Base-by-base conservation (phyloP, 1,140 invertebrate genomes). In the Pogonognathellus flavescens region DNA sequence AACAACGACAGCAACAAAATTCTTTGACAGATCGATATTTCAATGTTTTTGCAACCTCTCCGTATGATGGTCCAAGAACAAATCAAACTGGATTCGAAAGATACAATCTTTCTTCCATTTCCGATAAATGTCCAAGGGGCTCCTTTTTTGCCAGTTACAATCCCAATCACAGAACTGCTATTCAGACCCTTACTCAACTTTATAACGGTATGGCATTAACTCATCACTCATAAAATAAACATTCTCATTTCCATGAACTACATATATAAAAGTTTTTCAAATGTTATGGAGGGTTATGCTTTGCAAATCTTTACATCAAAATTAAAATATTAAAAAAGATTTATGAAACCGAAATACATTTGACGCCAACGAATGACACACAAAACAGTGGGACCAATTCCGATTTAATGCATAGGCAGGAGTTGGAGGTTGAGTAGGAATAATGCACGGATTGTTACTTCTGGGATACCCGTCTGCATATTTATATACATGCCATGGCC, bases 91-190 rank as follows among this genome's bases (percentile, higher is more conserved):
- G 31, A 2, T 76, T 76, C 41, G 31, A 76, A 50, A 76, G 70
- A 50, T 76, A 50, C 14, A 76, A 76, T 7, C 31, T 76, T 16
- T 76, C 70, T 0, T 25, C 70, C 41, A 76, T 76, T 76, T 76
- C 70, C 1, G 70, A 41, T n/a, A 50, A 18, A 10, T 76, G 70
- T 10, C 70, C 70, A 0, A 76, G 41, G n/a, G n/a, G 41, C 31
- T 76, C 70, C 2, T 76, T 76, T 31, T 76, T n/a, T n/a, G 70
- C 31, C 41, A 50, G 70, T 18, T 76, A 76, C n/a, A 76, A 76
- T 76, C 70, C 70, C 8, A 50, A 14, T 14, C 70, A 76, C n/a
- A 76, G 41, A 49, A 76, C 14, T 49, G 70, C 70, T 31, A 31
- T 76, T 9, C 2, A 13, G 9, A n/a, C 70, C 1, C 70, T 76